These are phyloP conservation scores for Papilio machaon DNA, from an alignment of 1,140 invertebrate species.

Conservation along the genomic window DNA sequence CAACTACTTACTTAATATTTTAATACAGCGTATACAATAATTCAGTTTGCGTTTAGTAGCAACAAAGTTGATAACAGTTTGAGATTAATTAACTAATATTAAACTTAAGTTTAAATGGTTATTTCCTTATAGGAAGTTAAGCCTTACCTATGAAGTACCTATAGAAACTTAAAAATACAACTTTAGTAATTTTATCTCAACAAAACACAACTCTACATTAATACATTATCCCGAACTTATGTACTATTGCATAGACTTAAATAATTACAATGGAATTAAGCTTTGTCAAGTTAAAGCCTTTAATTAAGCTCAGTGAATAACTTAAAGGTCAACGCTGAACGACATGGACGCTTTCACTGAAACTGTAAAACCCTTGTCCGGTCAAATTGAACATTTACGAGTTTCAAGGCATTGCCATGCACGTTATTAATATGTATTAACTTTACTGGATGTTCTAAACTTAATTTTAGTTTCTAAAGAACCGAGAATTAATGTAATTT, in stretches of 20 bases:
- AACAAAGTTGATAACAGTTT: not conserved
- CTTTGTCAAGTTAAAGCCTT: slow-evolving; percentile 10
- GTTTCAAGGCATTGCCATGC: slow-evolving; percentile 7
- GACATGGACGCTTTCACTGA: not conserved
- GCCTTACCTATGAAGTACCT: too few relatives aligned
- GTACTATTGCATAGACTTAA: not conserved
- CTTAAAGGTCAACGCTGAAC: slow-evolving; percentile 14
- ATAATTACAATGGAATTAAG: not conserved
- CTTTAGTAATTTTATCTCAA: not conserved
- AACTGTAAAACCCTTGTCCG: slow-evolving; percentile 23
- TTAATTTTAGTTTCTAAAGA: not conserved
- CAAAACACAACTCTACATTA: not conserved
- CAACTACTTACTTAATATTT: not conserved
- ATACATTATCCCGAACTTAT: not conserved
- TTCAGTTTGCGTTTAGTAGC: not conserved
- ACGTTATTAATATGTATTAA: not conserved
- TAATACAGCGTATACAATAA: not conserved
- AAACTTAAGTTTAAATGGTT: not conserved
- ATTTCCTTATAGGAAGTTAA: not conserved
- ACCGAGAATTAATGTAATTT: not conserved
- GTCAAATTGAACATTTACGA: slow-evolving; percentile 22
- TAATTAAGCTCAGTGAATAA: slow-evolving; percentile 16
- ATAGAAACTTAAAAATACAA: too few relatives aligned
- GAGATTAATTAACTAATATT: not conserved
- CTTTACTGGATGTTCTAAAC: not conserved